Evolutionary conservation across 23 tunicate species (phyloP).

Genomic region (Pegea sp.): DNA sequence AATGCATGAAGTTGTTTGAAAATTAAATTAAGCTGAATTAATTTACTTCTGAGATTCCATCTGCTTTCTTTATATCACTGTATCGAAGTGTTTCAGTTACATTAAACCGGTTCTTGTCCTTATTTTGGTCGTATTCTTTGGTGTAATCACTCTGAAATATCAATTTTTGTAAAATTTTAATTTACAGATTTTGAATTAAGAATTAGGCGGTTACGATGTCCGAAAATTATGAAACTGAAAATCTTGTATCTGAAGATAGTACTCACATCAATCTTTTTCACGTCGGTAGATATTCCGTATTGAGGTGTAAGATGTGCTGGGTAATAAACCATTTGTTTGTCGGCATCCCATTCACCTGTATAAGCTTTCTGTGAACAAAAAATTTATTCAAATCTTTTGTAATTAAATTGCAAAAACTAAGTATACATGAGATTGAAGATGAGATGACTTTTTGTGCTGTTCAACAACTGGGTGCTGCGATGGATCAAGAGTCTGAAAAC

Average conservation of each 20-base stretch:
- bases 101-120: constrained; percentile 10
- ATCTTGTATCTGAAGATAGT: constrained; percentile 1
- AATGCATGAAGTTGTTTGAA: too few relatives aligned
- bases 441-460: constrained; percentile 36
- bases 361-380: constrained; percentile 10
- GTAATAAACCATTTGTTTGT: constrained; percentile 37
- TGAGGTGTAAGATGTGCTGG: constrained; percentile 21
- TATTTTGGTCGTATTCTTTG: constrained; percentile 3
- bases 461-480: constrained; percentile 54
- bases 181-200: too few relatives aligned
- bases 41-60: neutral
- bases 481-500: constrained; percentile 62
- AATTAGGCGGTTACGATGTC: too few relatives aligned
- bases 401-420: too few relatives aligned
- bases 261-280: neutral
- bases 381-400: too few relatives aligned
- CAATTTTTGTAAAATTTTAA: too few relatives aligned
- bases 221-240: too few relatives aligned
- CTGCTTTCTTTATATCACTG: constrained; percentile 5
- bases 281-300: constrained; percentile 13
- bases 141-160: constrained; percentile 9
- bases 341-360: constrained; percentile 75
- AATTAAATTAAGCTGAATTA: neutral
- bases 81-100: constrained; percentile 4
- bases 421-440: constrained; percentile 34